Evolutionary conservation across 2,113 vertebrate genomes (phyloP).

Genomic region (Festucalex cinctus): DNA sequence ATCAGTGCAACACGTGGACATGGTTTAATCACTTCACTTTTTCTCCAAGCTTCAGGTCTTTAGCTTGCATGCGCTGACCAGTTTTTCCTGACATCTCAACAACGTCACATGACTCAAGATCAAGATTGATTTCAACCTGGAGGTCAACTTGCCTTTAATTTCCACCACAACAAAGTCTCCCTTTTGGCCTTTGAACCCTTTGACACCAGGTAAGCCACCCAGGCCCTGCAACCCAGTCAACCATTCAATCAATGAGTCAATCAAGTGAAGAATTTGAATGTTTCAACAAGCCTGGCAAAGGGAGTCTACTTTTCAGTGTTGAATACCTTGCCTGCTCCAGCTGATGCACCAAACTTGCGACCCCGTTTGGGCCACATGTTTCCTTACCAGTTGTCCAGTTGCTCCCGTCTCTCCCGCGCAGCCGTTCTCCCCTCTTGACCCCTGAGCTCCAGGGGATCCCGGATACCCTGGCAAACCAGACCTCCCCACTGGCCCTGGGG

Average conservation of each 20-base stretch:
- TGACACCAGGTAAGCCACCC: conserved; percentile 71
- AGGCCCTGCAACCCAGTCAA: conserved; percentile 69
- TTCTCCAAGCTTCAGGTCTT: neutral
- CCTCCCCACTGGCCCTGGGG: conserved; percentile 24
- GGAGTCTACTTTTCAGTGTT: neutral
- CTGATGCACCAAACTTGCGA: neutral
- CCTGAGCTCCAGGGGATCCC: conserved; percentile 38
- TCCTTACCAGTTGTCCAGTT: conserved; percentile 49
- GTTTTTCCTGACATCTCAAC: neutral
- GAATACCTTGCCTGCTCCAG: neutral
- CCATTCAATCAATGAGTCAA: neutral
- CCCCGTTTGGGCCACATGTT: neutral
- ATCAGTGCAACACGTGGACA: neutral
- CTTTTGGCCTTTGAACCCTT: conserved; percentile 84
- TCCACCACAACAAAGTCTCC: conserved; percentile 65
- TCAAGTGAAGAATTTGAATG: neutral
- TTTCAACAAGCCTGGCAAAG: neutral
- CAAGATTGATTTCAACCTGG: neutral
- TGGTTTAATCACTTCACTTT: neutral
- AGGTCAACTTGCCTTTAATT: conserved; percentile 51
- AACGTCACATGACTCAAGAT: neutral
- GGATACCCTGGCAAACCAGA: conserved; percentile 21
- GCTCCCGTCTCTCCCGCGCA: conserved; percentile 55
- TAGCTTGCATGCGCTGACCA: no score
- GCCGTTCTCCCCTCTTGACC: conserved; percentile 52